Percentiles rank a stretch among this genome's conserved stretches.
phyloP scores from a whole-genome alignment of 2,113 vertebrate genomes.

The Chaetura pelagica region DNA sequence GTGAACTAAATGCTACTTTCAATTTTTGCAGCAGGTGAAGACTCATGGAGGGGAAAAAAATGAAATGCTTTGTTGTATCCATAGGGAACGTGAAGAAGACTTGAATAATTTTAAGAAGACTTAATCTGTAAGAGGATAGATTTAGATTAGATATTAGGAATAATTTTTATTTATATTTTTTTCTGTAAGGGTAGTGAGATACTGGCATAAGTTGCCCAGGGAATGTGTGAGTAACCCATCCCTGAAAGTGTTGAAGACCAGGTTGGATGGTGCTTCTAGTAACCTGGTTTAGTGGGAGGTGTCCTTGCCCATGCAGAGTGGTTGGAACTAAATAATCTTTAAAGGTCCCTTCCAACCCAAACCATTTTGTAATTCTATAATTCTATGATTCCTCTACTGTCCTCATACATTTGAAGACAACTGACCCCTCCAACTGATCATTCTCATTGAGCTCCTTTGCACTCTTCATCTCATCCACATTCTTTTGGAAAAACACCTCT shows the following conservation, averaged over 20 bases:
- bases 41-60: not conserved
- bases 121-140: not conserved
- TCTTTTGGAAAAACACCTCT: not conserved
- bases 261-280: not conserved
- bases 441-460: not conserved
- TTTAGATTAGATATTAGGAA: not conserved
- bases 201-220: not conserved
- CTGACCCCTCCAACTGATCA: not conserved
- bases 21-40: not conserved
- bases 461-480: not conserved
- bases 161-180: no score
- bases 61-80: not conserved
- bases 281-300: not conserved
- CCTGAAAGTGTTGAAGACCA: not conserved
- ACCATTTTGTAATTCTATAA: not conserved
- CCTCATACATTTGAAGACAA: not conserved
- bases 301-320: not conserved
- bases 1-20: not conserved
- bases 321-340: not conserved
- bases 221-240: fast-evolving
- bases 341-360: not conserved
- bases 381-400: not conserved
- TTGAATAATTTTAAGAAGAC: not conserved
- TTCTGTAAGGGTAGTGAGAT: not conserved
- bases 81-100: not conserved